These are phyloP conservation scores for Aphidius ervi DNA, from an alignment of 1,140 invertebrate genomes.

Conservation along the genomic window DNA sequence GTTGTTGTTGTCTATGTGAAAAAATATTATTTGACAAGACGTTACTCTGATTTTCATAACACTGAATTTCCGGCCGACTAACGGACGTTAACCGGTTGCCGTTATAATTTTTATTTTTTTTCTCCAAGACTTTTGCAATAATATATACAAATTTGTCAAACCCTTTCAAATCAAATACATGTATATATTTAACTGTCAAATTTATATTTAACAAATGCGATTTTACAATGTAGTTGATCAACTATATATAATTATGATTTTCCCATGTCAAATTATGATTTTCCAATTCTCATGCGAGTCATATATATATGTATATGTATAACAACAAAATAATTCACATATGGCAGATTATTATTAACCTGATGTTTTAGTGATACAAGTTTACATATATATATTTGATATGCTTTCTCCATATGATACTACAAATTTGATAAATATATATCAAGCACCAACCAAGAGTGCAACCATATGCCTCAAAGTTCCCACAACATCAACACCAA, in stretches of 20 bases:
- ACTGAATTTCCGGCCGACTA: slow-evolving; percentile 48
- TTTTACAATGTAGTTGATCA: too few species aligned
- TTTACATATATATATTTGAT: too few species aligned
- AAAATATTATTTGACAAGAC: slow-evolving; percentile 24
- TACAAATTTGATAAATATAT: too few species aligned
- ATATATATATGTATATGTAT: too few species aligned
- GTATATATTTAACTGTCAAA: too few species aligned
- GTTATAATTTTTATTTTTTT: slow-evolving; percentile 22
- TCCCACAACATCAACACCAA: slow-evolving; percentile 31
- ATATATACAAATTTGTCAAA: not conserved
- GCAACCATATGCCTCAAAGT: slow-evolving; percentile 35
- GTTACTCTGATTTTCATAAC: slow-evolving; percentile 47
- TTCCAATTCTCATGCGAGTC: not conserved
- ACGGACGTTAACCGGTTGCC: slow-evolving; percentile 41
- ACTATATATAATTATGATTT: slow-evolving; percentile 1
- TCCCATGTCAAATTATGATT: slow-evolving; percentile 41
- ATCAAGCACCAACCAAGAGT: too few species aligned
- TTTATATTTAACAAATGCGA: too few species aligned
- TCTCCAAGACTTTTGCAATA: too few species aligned
- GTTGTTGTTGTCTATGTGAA: not conserved
- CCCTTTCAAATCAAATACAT: too few species aligned
- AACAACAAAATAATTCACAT: slow-evolving; percentile 23
- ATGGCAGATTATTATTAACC: slow-evolving; percentile 25
- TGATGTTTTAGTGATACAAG: too few species aligned
- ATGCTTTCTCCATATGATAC: too few species aligned